Percentiles rank a stretch among this genome's conserved stretches.
These are phyloP conservation scores for Nezara viridula DNA, from an alignment of 2,888 invertebrate genomes.

Conservation along the genomic window DNA sequence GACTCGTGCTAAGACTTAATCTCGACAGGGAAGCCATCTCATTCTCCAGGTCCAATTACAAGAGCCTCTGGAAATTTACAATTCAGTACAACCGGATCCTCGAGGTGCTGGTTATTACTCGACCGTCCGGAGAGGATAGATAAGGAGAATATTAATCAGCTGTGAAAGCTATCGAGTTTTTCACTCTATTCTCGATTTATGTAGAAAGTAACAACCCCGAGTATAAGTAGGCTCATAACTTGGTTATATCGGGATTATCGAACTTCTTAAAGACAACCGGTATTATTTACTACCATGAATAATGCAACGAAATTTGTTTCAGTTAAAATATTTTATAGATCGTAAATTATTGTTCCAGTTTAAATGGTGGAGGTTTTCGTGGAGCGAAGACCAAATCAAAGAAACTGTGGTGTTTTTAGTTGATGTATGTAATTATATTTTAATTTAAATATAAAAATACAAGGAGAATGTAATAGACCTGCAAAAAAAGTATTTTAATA, in stretches of 20 bases:
- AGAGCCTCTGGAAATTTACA: background rate
- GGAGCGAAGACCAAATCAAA: no score
- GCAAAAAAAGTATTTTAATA: no score
- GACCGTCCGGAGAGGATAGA: background rate
- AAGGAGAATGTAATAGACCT: no score
- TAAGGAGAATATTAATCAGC: background rate
- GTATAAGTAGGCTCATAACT: background rate
- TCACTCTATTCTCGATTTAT: background rate
- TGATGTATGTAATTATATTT: no score
- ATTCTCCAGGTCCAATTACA: background rate
- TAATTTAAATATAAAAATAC: no score
- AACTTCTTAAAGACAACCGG: background rate
- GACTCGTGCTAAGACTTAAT: background rate
- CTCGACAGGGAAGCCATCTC: background rate
- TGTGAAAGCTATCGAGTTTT: conserved; percentile 12
- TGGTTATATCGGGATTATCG: background rate
- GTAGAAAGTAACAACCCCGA: background rate
- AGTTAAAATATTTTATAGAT: background rate
- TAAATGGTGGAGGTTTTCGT: background rate
- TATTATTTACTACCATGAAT: background rate
- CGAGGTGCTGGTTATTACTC: background rate
- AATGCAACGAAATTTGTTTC: background rate
- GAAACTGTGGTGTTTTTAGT: no score
- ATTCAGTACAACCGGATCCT: conserved; percentile 19
- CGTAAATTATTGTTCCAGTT: background rate